Evolutionary conservation across 2,888 invertebrate genomes (phyloP).

Genomic region (Nasonovia ribisnigri): DNA sequence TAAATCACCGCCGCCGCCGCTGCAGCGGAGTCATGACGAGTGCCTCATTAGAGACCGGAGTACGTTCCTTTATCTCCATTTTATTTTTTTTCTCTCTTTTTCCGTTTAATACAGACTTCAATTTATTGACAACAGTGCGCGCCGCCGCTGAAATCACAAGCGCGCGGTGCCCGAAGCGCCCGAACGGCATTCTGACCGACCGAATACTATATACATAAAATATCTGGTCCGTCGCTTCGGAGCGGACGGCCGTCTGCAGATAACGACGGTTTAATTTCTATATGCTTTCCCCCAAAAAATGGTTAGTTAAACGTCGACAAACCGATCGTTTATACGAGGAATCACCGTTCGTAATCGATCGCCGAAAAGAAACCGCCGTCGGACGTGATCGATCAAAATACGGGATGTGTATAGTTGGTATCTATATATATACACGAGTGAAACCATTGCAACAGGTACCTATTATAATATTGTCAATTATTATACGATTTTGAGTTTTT

Average conservation of each 20-base stretch:
- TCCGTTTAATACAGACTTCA: constrained; percentile 24
- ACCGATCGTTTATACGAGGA: constrained; percentile 20
- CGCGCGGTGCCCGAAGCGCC: constrained; percentile 26
- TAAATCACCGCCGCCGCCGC: constrained; percentile 43
- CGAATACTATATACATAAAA: background rate
- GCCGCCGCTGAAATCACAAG: constrained; percentile 25
- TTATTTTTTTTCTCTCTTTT: background rate
- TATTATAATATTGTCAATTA: constrained; percentile 5
- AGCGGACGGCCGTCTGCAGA: background rate
- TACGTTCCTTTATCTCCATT: background rate
- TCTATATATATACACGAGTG: background rate
- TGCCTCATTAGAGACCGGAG: constrained; percentile 33
- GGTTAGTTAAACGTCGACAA: background rate
- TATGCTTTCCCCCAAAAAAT: background rate
- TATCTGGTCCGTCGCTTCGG: constrained; percentile 27
- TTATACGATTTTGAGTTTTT: constrained; percentile 1
- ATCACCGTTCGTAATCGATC: background rate
- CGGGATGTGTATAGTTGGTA: background rate
- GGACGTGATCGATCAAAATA: constrained; percentile 16
- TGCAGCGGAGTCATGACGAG: constrained; percentile 32
- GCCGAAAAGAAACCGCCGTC: constrained; percentile 11
- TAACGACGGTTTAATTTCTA: background rate
- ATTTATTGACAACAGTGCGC: constrained; percentile 42
- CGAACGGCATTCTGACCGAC: constrained; percentile 24
- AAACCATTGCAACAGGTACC: background rate